These are phyloP conservation scores for Halichoerus grypus DNA, from an alignment of 2,113 vertebrate species.

Conservation along the genomic window DNA sequence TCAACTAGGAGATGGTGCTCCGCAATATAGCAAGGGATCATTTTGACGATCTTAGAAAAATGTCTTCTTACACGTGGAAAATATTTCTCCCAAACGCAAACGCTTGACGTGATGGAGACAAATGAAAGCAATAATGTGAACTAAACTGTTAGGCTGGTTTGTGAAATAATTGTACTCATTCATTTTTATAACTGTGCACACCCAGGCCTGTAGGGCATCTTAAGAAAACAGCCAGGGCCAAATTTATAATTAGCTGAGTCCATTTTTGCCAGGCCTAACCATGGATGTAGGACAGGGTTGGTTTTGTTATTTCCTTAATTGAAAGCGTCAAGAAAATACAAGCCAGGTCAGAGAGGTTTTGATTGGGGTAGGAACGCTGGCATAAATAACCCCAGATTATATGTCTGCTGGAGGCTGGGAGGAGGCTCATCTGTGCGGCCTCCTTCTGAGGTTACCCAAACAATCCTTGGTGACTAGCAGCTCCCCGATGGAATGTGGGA, in stretches of 20 bases:
- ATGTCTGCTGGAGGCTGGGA: conserved; percentile 62
- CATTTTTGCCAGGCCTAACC: conserved; percentile 64
- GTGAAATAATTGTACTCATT: conserved; percentile 58
- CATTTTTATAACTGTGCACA: conserved; percentile 59
- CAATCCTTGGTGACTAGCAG: conserved; percentile 2
- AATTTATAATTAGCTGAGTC: conserved; percentile 71
- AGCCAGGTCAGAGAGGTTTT: conserved; percentile 67
- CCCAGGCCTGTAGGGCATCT: conserved; percentile 62
- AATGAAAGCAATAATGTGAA: neutral
- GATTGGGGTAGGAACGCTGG: conserved; percentile 51
- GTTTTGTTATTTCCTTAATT: conserved; percentile 80
- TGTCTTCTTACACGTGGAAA: neutral
- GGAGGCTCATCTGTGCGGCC: neutral
- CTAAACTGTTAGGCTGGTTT: conserved; percentile 51
- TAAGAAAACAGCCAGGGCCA: conserved; percentile 57
- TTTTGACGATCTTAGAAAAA: neutral
- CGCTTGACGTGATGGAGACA: neutral
- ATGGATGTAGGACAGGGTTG: conserved; percentile 61
- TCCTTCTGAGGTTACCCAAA: conserved; percentile 69
- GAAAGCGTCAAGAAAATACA: conserved; percentile 71
- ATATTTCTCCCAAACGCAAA: conserved; percentile 3
- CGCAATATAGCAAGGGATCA: neutral
- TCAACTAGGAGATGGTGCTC: neutral
- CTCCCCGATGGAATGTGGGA: neutral
- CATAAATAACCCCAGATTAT: conserved; percentile 73